Evolutionary conservation across 2,797 vertebrate genomes (phyloP).

Genomic region (Anabacerthia variegaticeps): DNA sequence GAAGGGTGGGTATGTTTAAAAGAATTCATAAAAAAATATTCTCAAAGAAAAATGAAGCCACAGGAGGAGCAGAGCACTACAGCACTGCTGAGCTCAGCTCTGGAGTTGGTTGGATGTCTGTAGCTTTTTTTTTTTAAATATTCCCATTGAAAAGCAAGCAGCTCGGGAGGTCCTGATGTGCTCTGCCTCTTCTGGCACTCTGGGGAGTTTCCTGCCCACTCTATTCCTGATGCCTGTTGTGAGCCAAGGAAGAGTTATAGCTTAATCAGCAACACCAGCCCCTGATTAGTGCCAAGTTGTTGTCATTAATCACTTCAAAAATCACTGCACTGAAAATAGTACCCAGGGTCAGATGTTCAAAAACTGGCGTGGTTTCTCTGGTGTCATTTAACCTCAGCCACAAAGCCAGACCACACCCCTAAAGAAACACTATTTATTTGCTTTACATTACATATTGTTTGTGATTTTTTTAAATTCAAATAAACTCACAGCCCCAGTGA

Average conservation of each 20-base stretch:
- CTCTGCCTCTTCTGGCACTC: not conserved
- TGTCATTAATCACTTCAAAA: constrained; percentile 42
- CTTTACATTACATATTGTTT: not conserved
- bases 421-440: not conserved
- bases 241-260: constrained; percentile 47
- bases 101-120: not conserved
- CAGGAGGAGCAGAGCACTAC: not conserved
- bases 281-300: constrained; percentile 21
- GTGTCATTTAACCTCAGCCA: not conserved
- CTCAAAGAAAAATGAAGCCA: not conserved
- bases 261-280: constrained; percentile 51
- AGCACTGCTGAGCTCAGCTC: constrained; percentile 13
- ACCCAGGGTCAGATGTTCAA: constrained; percentile 1
- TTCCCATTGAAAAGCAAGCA: not conserved
- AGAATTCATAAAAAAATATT: not conserved
- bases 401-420: not conserved
- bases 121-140: not conserved
- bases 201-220: constrained; percentile 26
- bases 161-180: not conserved
- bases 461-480: not conserved
- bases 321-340: constrained; percentile 26
- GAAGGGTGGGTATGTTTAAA: not conserved
- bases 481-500: not conserved
- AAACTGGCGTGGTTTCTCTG: not conserved
- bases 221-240: constrained; percentile 11